phyloP scores from a whole-genome alignment of 1,140 invertebrate species.

The Ips typographus region DNA sequence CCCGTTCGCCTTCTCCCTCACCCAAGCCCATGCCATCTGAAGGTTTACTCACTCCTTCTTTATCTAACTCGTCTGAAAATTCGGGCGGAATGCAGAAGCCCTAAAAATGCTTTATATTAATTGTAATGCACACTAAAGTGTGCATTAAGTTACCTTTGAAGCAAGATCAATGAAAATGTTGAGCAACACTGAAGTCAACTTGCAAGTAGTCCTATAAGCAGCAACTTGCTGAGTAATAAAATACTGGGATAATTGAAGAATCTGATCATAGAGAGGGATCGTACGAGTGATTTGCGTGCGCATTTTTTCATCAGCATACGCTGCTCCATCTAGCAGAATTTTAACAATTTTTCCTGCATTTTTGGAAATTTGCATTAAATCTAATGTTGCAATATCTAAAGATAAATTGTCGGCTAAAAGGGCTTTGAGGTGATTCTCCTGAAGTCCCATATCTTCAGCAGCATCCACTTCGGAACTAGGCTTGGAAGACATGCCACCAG shows the following conservation, averaged over 20 bases:
- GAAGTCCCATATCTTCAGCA: slow-evolving; percentile 53
- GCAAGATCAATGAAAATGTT: slow-evolving; percentile 84
- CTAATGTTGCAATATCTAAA: slow-evolving; percentile 59
- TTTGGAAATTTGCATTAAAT: slow-evolving; percentile 53
- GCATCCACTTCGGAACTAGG: slow-evolving; percentile 18
- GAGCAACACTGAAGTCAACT: slow-evolving; percentile 80
- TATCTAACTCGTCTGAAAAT: slow-evolving; percentile 65
- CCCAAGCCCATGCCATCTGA: slow-evolving; percentile 81
- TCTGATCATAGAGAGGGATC: slow-evolving; percentile 78
- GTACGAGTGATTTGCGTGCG: slow-evolving; percentile 43
- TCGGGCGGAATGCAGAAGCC: slow-evolving; percentile 94
- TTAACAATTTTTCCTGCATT: slow-evolving; percentile 29
- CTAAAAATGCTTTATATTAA: slow-evolving; percentile 46
- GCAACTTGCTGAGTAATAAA: slow-evolving; percentile 75
- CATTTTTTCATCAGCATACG: slow-evolving; percentile 18
- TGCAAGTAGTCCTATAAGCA: slow-evolving; percentile 74
- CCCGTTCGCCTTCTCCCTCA: slow-evolving; percentile 90
- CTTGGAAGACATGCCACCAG: slow-evolving; percentile 21
- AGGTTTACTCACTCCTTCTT: slow-evolving; percentile 59
- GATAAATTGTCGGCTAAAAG: slow-evolving; percentile 62
- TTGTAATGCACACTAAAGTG: neutral
- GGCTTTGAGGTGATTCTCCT: slow-evolving; percentile 65
- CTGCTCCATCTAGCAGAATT: slow-evolving; percentile 20
- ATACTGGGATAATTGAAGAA: slow-evolving; percentile 71
- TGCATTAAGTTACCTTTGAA: slow-evolving; percentile 63